Base-by-base conservation (phyloP, 2,113 vertebrate species). In the Percina caprodes region DNA sequence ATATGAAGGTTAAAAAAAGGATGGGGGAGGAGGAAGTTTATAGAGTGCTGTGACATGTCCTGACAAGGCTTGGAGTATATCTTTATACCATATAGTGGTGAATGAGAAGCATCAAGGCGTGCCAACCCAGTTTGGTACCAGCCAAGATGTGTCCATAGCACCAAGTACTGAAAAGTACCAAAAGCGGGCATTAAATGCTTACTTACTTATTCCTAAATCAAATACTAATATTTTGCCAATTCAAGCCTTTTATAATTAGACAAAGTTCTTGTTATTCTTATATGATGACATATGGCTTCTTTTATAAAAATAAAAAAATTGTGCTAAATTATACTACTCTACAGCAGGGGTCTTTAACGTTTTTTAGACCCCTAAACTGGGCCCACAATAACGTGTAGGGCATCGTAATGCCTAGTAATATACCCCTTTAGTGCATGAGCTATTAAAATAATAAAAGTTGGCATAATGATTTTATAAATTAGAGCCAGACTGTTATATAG, bases 1-100 rank as follows among this genome's bases (percentile, higher is more conserved):
- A 26, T 73, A 60, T 30, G 69, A 71, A 81, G 74, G 60, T 81
- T 18, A 80, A 70, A 84, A 67, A 88, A 67, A 86, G 78, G 69
- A 52, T 72, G 77, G 39, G 69, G 86, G 24, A 71, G 23, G 70
- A 80, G 70, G 55, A 73, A 65, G 45, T 56, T 83, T 65, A 89
- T 69, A 61, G 79, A 81, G 68, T 80, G 68, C 72, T 67, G 35
- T 80, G 74, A 74, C 48, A 72, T 30, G 30, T 74, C 59, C 35
- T 73, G 23, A 83, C 51, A 69, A 69, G 56, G 23, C 51, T 58
- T 42, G 15, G 24, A 51, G 23, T 26, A n/a, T 5, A 15, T 63
- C 67, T 59, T 18, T 14, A 18, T 39, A 42, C 19, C 48, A 71
- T n/a, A n/a, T 4, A 10, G 2, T 13, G 18, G 54, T 8, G 8